Base-by-base conservation (phyloP, 2,113 vertebrate genomes). In the Proterorhinus semilunaris region DNA sequence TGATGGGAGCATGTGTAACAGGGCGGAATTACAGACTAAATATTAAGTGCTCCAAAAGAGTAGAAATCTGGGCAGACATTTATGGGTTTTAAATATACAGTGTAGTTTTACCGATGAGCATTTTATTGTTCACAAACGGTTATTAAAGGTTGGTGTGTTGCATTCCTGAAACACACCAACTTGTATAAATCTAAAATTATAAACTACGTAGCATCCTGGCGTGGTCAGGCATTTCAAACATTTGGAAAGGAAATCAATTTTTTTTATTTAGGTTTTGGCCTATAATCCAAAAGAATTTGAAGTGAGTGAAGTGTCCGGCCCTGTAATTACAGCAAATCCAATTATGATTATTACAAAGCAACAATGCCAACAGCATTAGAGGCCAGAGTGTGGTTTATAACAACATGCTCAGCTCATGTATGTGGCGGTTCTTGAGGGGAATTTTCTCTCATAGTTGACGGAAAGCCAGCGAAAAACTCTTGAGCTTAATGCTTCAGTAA, bases 371-470 rank as follows among this genome's bases (percentile, higher is more conserved):
- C 6, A 54, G 7, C 36, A 61, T 11, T 21, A 63, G 17, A n/a
- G 1, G 1, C 27, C 57, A 46, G 8, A 62, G 10, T 10, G 44
- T 27, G 46, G 16, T 62, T 52, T 69, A 68, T 54, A 64, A 71
- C 36, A 27, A 74, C 75, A 64, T 44, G 76, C 75, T 66, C 68
- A 74, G 61, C 77, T 13, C 64, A 59, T 36, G 57, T 63, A 69
- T 62, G 47, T 63, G 46, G 49, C 59, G 51, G 42, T 79, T 69
- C 62, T 62, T 64, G 15, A 62, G 54, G 72, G 70, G 70, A 78
- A 75, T 80, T 79, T 76, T 78, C 47, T 65, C 43, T 66, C 75
- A 76, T 84, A 78, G 21, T 78, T 87, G 82, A 86, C 70, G 27
- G 76, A 47, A 59, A 79, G 76, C 84, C 84, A 87, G 4, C 27